Evolutionary conservation across 2,797 vertebrate species (phyloP), one percentile per base, ranked within the genome.

Genomic region (Carapus acus): DNA sequence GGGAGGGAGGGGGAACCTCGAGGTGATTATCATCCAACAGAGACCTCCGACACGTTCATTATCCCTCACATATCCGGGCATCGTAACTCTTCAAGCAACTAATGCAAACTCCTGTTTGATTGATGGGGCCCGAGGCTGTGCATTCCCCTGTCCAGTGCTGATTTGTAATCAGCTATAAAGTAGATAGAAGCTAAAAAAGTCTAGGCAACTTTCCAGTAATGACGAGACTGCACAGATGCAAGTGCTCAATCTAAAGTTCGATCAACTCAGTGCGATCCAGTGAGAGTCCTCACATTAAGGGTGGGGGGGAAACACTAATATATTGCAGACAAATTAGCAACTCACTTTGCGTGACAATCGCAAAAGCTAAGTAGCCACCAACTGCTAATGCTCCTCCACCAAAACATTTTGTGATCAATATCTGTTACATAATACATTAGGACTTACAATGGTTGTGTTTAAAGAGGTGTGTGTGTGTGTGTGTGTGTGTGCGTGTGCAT

Each of bases 371-470:
- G 58, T 51, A 52, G 49, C 47, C 23, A 44, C 31, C 1, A 3
- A 42, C 45, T 42, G 40, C 65, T 77, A 68, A 73, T 71, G 54
- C 52, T 34, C 38, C 62, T 47, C 53, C 69, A 59, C 29, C 46
- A 39, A 5, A 14, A 48, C 33, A 62, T 77, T 50, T 69, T 41
- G 41, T 36, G 27, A 59, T 57, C 47, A 46, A 58, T 51, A 43
- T 47, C 43, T 64, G 60, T 62, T 56, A 62, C 51, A 55, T 46
- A 21, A 43, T 13, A 33, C 24, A 27, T 9, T 9, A 9, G 24
- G 24, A 27, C 24, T 5, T 27, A 58, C 19, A 39, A 45, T 37
- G 18, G 55, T 54, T 27, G 49, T 53, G 49, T 59, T 27, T 29
- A 54, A 48, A 29, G 37, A 12, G 17, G 1, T 43, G 16, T 42